These are phyloP conservation scores for Branchinecta sandiegonensis DNA, from an alignment of 2,888 invertebrate genomes.

Conservation along the genomic window DNA sequence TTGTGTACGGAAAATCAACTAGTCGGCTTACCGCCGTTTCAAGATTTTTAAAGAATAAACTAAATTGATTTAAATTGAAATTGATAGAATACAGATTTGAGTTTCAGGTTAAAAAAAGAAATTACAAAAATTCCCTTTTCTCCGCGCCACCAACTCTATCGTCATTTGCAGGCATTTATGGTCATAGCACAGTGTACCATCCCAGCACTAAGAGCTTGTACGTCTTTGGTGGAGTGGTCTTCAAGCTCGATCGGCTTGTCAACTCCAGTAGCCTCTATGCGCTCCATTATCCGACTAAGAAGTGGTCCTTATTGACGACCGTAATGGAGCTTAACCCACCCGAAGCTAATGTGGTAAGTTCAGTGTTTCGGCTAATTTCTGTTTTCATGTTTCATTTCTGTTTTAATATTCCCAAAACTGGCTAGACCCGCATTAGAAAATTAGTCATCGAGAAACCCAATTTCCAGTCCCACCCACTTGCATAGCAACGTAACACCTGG, in stretches of 20 bases:
- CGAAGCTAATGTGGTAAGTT: slow-evolving; percentile 37
- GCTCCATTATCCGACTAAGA: slow-evolving; percentile 56
- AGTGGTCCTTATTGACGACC: slow-evolving; percentile 63
- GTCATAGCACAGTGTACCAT: slow-evolving; percentile 79
- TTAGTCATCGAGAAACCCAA: no score
- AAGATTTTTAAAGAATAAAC: no score
- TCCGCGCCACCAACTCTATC: not conserved
- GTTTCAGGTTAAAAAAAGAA: not conserved
- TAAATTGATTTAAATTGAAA: not conserved
- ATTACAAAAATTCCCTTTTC: slow-evolving; percentile 7
- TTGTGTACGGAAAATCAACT: no score
- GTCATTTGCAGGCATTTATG: slow-evolving; percentile 47
- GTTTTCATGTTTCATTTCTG: no score
- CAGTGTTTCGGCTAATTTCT: no score
- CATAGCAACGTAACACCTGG: no score
- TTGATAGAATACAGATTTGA: not conserved
- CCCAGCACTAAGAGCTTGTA: slow-evolving; percentile 64
- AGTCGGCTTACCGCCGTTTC: no score
- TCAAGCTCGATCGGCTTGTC: slow-evolving; percentile 51
- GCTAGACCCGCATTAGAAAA: no score
- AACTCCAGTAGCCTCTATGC: slow-evolving; percentile 63
- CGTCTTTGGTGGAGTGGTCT: slow-evolving; percentile 73
- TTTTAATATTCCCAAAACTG: no score
- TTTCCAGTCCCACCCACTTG: no score
- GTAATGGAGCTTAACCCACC: slow-evolving; percentile 48